Evolutionary conservation across 2,888 invertebrate genomes (phyloP).

Genomic region (Plagodis pulveraria): DNA sequence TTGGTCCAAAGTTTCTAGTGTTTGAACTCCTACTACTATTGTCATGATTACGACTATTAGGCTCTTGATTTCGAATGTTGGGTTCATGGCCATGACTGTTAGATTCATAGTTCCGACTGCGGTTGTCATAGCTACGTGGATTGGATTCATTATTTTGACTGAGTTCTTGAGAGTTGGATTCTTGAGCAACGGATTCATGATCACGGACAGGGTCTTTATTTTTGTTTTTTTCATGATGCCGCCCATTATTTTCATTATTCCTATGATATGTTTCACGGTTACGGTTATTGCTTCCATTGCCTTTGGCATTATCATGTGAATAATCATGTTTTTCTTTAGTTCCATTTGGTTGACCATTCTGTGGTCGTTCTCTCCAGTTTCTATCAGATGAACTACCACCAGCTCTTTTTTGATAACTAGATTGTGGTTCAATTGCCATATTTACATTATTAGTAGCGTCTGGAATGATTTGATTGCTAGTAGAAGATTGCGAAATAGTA

Average conservation of each 20-base stretch:
- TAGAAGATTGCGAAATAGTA: slow-evolving; percentile 47
- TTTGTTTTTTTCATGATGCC: slow-evolving; percentile 36
- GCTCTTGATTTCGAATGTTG: slow-evolving; percentile 36
- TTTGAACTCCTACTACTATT: slow-evolving; percentile 13
- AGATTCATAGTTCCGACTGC: slow-evolving; percentile 33
- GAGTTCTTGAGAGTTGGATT: slow-evolving; percentile 38
- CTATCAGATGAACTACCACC: slow-evolving; percentile 56
- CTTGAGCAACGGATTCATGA: slow-evolving; percentile 41
- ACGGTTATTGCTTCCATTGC: slow-evolving; percentile 47
- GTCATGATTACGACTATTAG: slow-evolving; percentile 32
- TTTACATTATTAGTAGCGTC: slow-evolving; percentile 46
- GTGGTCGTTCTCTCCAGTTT: slow-evolving; percentile 73
- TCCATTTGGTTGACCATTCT: slow-evolving; percentile 48
- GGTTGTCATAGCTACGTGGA: slow-evolving; percentile 34
- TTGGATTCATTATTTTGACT: slow-evolving; percentile 37
- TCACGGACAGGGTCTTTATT: slow-evolving; percentile 23
- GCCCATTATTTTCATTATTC: slow-evolving; percentile 42
- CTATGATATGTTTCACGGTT: slow-evolving; percentile 46
- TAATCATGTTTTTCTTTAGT: slow-evolving; percentile 38
- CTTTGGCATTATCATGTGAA: slow-evolving; percentile 49
- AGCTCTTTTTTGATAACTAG: slow-evolving; percentile 33
- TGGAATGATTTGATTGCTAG: slow-evolving; percentile 52
- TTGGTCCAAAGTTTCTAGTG: slow-evolving; percentile 29
- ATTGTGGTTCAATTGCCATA: slow-evolving; percentile 44
- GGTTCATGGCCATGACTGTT: slow-evolving; percentile 31